Base-by-base conservation (phyloP, 2,888 invertebrate genomes). In the Perizoma flavofasciatum region DNA sequence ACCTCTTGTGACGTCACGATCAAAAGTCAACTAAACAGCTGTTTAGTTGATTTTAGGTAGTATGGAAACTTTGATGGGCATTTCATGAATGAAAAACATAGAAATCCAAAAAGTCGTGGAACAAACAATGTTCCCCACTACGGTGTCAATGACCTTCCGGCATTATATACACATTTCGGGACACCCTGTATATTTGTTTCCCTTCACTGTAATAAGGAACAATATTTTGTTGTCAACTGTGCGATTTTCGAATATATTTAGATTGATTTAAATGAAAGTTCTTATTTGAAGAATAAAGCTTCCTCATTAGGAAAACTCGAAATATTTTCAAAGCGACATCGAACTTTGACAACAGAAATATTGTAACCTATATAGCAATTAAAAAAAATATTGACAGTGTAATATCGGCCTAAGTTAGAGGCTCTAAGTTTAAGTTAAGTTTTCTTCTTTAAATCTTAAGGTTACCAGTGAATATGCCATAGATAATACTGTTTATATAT, bases 391-490 rank as follows among this genome's bases (percentile, higher is more conserved):
- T 49, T 58, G 58, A 52, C 46, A 45, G 43, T 57, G 37, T 60
- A 58, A 60, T 59, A 56, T 53, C 69, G 69, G 61, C 58, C 62
- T 69, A 71, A 62, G 59, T 41, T 83, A 82, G 86, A 88, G 85
- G 87, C 88, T 88, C 85, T 66, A 61, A 55, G 59, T 74, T 71
- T 70, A 69, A 71, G 62, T 68, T 75, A 72, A 69, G 77, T 76
- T 75, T 72, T 75, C 77, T 75, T 76, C 78, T 79, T 76, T 78
- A 82, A 74, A 76, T 83, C 76, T 53, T 78, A 78, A 81, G 79
- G 91, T 92, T 90, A 92, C 91, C 91, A 90, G 90, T 89, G 85
- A 87, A 82, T 88, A 90, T 86, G 91, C 91, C 91, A 92, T 91
- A 91, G 91, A 92, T 78, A 82, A 83, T 47, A 87, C 82, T 90